phyloP scores from a whole-genome alignment of 1,140 invertebrate genomes.

The Zaprionus nigranus region DNA sequence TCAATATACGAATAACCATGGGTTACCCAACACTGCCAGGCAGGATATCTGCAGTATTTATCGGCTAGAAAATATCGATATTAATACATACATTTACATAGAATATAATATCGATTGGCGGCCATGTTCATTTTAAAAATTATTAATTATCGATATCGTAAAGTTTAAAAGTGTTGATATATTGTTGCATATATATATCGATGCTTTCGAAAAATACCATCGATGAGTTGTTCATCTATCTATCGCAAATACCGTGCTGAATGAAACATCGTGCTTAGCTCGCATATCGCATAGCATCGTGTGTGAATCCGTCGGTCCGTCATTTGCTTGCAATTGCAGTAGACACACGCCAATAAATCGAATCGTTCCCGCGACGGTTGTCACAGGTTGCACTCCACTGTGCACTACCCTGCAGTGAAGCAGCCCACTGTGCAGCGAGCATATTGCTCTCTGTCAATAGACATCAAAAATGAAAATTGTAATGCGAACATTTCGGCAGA shows the following conservation, averaged over 20 bases:
- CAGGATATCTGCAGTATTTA: not conserved
- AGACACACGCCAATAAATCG: not conserved
- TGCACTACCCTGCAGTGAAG: not conserved
- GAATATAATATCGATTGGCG: not conserved
- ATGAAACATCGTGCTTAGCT: too few relatives aligned
- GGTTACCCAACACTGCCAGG: too few relatives aligned
- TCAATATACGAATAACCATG: not conserved
- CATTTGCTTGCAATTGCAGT: not conserved
- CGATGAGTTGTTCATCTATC: too few relatives aligned
- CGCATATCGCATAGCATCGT: not conserved
- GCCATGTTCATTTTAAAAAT: not conserved
- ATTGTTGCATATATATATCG: too few relatives aligned
- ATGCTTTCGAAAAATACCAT: not conserved
- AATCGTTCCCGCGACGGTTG: not conserved
- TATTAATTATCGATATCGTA: not conserved
- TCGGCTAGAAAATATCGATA: not conserved
- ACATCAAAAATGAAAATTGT: slow-evolving; percentile 83
- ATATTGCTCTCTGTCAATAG: slow-evolving; percentile 68
- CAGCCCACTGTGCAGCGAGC: slow-evolving; percentile 4
- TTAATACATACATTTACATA: not conserved
- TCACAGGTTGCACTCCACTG: not conserved
- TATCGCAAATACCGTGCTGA: too few relatives aligned
- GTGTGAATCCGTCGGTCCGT: not conserved
- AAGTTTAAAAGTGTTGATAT: not conserved
- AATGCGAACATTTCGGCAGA: slow-evolving; percentile 76